phyloP scores from a whole-genome alignment of 2,797 vertebrate species.

The Psittacula echo region DNA sequence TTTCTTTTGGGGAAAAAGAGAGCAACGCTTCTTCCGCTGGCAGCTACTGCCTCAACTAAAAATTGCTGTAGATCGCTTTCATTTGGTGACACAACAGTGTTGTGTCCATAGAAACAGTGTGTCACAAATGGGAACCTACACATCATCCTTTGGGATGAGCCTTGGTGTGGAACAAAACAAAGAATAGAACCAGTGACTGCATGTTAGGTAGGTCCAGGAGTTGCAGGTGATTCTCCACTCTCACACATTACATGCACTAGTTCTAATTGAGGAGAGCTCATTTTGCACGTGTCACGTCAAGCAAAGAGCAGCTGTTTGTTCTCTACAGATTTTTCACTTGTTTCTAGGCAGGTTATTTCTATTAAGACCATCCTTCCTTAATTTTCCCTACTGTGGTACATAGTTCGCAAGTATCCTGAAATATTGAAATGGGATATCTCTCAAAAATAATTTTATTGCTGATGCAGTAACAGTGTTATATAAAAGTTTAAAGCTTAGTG shows the following conservation, averaged over 20 bases:
- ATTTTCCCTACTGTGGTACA: neutral
- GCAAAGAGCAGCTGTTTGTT: neutral
- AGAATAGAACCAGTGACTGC: neutral
- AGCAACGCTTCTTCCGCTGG: neutral
- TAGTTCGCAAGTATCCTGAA: neutral
- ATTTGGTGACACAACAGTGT: neutral
- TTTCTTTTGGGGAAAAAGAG: neutral
- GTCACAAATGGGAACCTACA: neutral
- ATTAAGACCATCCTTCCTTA: neutral
- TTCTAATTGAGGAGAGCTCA: neutral
- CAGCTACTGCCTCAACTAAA: neutral
- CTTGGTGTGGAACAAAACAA: neutral
- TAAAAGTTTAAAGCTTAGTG: neutral
- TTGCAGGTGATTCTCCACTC: neutral
- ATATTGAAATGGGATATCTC: neutral
- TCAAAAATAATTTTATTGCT: neutral
- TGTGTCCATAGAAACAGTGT: neutral
- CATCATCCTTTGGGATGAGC: neutral
- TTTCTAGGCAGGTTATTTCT: neutral
- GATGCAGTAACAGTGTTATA: neutral
- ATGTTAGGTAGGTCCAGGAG: neutral
- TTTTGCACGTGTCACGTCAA: neutral
- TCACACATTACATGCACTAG: too few species aligned
- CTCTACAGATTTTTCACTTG: neutral
- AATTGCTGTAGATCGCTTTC: neutral